Base-by-base conservation (phyloP, 1,140 invertebrate genomes). In the Drosophila arawakana region DNA sequence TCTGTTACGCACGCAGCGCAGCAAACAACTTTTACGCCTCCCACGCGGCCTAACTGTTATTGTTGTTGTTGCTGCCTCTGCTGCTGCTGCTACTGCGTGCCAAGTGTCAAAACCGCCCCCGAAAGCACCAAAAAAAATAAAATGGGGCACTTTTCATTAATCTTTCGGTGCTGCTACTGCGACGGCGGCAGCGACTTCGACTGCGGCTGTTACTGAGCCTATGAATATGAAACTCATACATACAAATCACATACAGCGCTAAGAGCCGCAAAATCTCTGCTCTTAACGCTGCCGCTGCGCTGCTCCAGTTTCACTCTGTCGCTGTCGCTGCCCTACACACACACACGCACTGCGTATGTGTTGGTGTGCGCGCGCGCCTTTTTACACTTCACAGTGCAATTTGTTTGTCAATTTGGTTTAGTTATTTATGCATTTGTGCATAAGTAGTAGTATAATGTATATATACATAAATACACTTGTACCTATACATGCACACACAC, bases 31-130 rank as follows among this genome's bases (percentile, higher is more conserved):
- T 86, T 78, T 85, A 81, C 80, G 80, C 73, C 41, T 60, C 69
- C 69, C 55, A 72, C 69, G 59, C 69, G 60, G 68, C 44, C 21
- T 15, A 68, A 54, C 55, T 66, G 60, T 58, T 72, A 39, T 58
- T 47, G 50, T 43, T 72, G 37, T 39, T 65, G 37, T 13, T 70
- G n/a, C 35, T 52, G 25, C 25, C 18, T 10, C 9, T 55, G 62
- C 11, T 57, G 65, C 11, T 74, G 65, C 60, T 81, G 72, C 63
- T 86, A 68, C 80, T 86, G 82, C 68, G 82, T 82, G 79, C 66
- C 77, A 88, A 88, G 83, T 80, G 83, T 88, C 68, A 80, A 88
- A 88, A 86, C 83, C 83, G 83, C 82, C 83, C 83, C 81, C 81
- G 50, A 80, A 81, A 81, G 79, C 76, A 25, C 50, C 25, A 6